These are phyloP conservation scores for Peromyscus aztecus DNA, from an alignment of 2,797 vertebrate genomes.

Conservation along the genomic window DNA sequence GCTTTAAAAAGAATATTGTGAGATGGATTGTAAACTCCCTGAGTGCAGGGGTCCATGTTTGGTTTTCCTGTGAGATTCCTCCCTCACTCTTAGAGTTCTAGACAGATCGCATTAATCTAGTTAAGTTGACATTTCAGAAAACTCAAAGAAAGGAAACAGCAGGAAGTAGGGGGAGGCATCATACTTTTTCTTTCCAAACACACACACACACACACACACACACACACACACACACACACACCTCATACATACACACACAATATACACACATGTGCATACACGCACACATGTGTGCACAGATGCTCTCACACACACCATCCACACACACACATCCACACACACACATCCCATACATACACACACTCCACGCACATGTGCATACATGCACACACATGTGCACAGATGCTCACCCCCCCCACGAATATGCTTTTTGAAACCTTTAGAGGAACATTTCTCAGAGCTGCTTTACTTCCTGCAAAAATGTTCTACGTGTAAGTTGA, in stretches of 20 bases:
- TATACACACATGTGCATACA: too few relatives aligned
- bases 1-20: not conserved
- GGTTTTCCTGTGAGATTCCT: not conserved
- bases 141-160: conserved; percentile 25
- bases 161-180: not conserved
- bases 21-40: not conserved
- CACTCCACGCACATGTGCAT: too few relatives aligned
- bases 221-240: too few relatives aligned
- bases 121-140: conserved; percentile 30
- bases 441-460: not conserved
- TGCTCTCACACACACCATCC: too few relatives aligned
- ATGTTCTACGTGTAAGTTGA: not conserved
- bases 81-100: not conserved
- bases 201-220: not conserved
- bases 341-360: too few relatives aligned
- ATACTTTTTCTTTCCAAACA: not conserved
- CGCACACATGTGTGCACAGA: too few relatives aligned
- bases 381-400: too few relatives aligned
- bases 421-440: conserved; percentile 23
- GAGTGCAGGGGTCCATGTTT: not conserved
- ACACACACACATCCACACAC: too few relatives aligned
- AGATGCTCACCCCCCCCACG: too few relatives aligned
- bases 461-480: conserved; percentile 26
- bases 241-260: not conserved
- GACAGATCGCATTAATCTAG: not conserved